Percentiles rank a stretch among this genome's conserved stretches.
These are phyloP conservation scores for Thoracochromis brauschi DNA, from an alignment of 2,113 vertebrate genomes.

Conservation along the genomic window DNA sequence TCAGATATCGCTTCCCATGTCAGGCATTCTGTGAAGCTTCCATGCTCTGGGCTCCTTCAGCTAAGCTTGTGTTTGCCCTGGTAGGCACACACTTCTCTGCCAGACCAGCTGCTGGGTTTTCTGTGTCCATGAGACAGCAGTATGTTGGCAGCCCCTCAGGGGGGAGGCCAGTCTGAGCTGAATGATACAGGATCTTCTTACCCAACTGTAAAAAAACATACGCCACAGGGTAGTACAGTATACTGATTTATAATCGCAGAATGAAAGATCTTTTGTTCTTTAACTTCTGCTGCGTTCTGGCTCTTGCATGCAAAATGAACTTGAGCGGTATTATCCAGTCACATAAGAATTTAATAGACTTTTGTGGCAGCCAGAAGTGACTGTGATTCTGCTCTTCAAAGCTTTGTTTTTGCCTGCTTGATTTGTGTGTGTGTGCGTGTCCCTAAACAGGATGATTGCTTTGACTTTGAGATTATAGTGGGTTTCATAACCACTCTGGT, in stretches of 20 bases:
- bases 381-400: background rate
- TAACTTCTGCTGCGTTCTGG: background rate
- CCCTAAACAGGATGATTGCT: background rate
- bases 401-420: background rate
- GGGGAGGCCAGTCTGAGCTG: background rate
- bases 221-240: background rate
- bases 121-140: constrained; percentile 51
- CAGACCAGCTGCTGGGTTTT: constrained; percentile 54
- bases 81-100: background rate
- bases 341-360: background rate
- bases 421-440: background rate
- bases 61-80: background rate
- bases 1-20: constrained; percentile 15
- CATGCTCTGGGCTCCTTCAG: constrained; percentile 8
- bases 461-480: background rate
- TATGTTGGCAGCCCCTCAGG: constrained; percentile 26
- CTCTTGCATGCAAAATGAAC: background rate
- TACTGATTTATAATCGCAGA: background rate
- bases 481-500: background rate
- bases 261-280: constrained; percentile 5
- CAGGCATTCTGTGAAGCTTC: background rate
- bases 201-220: background rate
- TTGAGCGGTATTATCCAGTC: background rate
- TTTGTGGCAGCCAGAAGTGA: background rate
- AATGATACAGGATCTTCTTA: constrained; percentile 25